Evolutionary conservation across 2,888 invertebrate genomes (phyloP).

Genomic region (Steinernema scapterisci): DNA sequence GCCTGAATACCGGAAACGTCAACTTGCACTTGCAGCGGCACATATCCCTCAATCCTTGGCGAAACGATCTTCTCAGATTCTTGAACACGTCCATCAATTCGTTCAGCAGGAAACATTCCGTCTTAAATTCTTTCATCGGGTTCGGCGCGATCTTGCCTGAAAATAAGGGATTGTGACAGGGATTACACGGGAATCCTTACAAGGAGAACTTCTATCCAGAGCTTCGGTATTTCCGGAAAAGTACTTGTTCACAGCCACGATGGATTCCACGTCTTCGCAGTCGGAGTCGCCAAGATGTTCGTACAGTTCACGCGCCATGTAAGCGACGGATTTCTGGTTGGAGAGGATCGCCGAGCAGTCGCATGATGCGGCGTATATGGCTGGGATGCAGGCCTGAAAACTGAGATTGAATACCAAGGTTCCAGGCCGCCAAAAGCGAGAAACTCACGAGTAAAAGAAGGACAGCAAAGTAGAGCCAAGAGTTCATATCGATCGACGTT

Average conservation of each 20-base stretch:
- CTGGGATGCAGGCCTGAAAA: no score
- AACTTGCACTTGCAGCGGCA: not conserved
- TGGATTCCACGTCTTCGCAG: not conserved
- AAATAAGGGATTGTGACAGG: not conserved
- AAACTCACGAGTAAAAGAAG: no score
- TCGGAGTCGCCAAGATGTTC: not conserved
- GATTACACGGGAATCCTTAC: not conserved
- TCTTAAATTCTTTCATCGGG: not conserved
- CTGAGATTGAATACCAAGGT: no score
- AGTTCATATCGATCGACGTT: no score
- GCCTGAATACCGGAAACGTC: not conserved
- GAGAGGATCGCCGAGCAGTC: not conserved
- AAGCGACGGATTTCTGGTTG: constrained; percentile 8
- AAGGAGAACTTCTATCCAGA: not conserved
- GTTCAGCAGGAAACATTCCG: not conserved
- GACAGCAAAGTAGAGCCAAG: no score
- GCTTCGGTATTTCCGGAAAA: not conserved
- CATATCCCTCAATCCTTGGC: constrained; percentile 3
- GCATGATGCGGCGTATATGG: not conserved
- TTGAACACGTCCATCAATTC: not conserved
- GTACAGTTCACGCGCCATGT: constrained; percentile 3
- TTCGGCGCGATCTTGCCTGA: not conserved
- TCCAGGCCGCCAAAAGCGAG: no score
- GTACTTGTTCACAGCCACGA: not conserved
- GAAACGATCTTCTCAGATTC: not conserved